A percentile compares a stretch with the other conserved stretches of the same genome.
Conservation (phyloP, 2,888 invertebrate genomes). For the Apotomis turbidana region DNA sequence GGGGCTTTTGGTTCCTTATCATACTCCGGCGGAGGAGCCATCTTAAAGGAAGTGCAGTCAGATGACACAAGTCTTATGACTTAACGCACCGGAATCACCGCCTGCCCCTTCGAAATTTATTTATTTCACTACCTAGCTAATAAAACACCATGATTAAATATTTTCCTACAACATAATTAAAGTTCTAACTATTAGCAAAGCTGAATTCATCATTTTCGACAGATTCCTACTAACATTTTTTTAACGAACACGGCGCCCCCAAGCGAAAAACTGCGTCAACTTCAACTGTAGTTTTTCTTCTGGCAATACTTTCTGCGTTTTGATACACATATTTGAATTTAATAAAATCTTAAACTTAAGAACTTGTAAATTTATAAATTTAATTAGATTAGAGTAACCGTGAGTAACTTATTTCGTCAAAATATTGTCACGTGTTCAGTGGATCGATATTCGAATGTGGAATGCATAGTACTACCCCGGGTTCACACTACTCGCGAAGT, state of each 20-base stretch:
- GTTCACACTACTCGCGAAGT: too few relatives aligned
- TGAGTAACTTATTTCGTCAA: too few relatives aligned
- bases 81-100: conserved; percentile 76
- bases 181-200: conserved; percentile 74
- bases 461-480: too few relatives aligned
- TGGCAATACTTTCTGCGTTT: conserved; percentile 23
- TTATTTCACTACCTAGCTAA: conserved; percentile 66
- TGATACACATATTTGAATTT: not conserved
- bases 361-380: too few relatives aligned
- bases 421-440: too few relatives aligned
- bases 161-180: conserved; percentile 67
- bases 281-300: conserved; percentile 25
- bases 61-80: conserved; percentile 84
- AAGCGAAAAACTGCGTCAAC: conserved; percentile 32
- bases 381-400: too few relatives aligned
- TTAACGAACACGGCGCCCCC: conserved; percentile 47
- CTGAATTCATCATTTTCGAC: conserved; percentile 78
- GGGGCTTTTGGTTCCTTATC: conserved; percentile 90
- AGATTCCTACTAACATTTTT: conserved; percentile 77
- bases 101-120: conserved; percentile 60
- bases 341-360: not conserved
- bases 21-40: conserved; percentile 91
- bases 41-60: conserved; percentile 86
- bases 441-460: too few relatives aligned
- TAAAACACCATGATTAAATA: conserved; percentile 69